Percentiles rank a stretch among this genome's conserved stretches.
These are phyloP conservation scores for Ganaspis brasiliensis DNA, from an alignment of 2,888 invertebrate genomes.

Conservation along the genomic window DNA sequence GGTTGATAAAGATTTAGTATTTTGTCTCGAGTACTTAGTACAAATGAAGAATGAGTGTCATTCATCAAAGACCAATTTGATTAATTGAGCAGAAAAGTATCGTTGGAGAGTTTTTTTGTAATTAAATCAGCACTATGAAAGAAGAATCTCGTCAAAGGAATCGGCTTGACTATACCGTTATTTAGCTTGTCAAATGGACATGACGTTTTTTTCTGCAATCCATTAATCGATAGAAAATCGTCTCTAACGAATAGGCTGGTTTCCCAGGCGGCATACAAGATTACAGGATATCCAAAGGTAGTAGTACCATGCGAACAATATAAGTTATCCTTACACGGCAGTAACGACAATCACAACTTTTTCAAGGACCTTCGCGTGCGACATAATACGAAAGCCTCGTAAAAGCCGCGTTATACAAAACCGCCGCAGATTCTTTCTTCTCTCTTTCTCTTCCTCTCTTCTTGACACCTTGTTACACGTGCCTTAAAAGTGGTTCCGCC, in stretches of 20 bases:
- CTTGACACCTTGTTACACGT: conserved; percentile 30
- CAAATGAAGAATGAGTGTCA: too few relatives aligned
- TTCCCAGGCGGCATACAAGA: conserved; percentile 6
- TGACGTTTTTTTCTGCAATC: conserved; percentile 7
- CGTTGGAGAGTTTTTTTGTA: background rate
- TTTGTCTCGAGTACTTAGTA: too few relatives aligned
- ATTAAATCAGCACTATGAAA: conserved; percentile 2
- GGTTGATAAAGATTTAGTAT: too few relatives aligned
- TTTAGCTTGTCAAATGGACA: conserved; percentile 21
- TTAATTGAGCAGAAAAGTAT: too few relatives aligned
- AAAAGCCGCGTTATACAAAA: conserved; percentile 21
- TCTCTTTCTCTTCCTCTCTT: conserved; percentile 21
- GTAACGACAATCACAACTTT: conserved; percentile 37
- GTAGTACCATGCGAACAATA: conserved; percentile 19
- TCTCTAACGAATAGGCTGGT: conserved; percentile 15
- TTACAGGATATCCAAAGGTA: conserved; percentile 19
- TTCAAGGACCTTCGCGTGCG: conserved; percentile 39
- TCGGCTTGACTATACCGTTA: conserved; percentile 13
- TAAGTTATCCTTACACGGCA: conserved; percentile 34
- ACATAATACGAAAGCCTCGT: conserved; percentile 50
- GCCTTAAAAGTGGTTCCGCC: conserved; percentile 48
- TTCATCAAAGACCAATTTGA: too few relatives aligned
- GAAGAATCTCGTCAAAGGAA: background rate
- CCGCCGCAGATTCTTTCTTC: conserved; percentile 41
- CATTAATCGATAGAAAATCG: conserved; percentile 25